These are phyloP conservation scores for Brotula barbata DNA, from an alignment of 2,797 vertebrate genomes.

Conservation along the genomic window DNA sequence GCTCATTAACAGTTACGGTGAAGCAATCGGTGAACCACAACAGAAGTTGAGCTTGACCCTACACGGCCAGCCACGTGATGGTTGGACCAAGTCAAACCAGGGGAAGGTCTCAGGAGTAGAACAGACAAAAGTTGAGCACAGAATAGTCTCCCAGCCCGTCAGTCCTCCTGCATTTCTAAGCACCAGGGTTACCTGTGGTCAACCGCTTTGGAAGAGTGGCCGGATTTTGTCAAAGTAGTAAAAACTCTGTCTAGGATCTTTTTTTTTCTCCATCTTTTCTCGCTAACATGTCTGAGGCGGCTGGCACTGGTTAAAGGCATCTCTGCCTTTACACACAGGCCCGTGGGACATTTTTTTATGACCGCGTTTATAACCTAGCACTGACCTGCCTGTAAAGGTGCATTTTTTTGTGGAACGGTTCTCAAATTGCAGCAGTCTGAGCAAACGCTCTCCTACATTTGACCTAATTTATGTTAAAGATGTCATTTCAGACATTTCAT, in stretches of 20 bases:
- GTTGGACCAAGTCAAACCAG: too few species aligned
- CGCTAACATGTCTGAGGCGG: slow-evolving; percentile 31
- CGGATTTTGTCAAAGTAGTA: slow-evolving; percentile 48
- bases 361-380: slow-evolving; percentile 39
- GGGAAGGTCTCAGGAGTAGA: too few species aligned
- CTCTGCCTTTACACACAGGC: slow-evolving; percentile 39
- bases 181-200: slow-evolving; percentile 51
- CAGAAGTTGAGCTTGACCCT: too few species aligned
- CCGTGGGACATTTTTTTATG: slow-evolving; percentile 52
- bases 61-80: too few species aligned
- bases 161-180: slow-evolving; percentile 26
- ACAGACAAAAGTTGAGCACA: slow-evolving; percentile 31
- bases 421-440: slow-evolving; percentile 45
- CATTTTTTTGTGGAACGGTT: slow-evolving; percentile 20
- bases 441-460: slow-evolving; percentile 29
- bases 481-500: slow-evolving; percentile 1
- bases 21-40: too few species aligned
- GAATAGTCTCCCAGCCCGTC: slow-evolving; percentile 41
- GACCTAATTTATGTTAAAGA: slow-evolving; percentile 14
- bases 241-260: slow-evolving; percentile 26
- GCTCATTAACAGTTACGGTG: too few species aligned
- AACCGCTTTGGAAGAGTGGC: slow-evolving; percentile 46
- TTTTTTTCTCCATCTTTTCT: slow-evolving; percentile 22
- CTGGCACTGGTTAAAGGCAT: slow-evolving; percentile 53
- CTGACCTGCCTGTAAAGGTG: slow-evolving; percentile 34